Evolutionary conservation across 2,797 vertebrate genomes (phyloP), one percentile per base, ranked within the genome.

Genomic region (Anas bernieri): DNA sequence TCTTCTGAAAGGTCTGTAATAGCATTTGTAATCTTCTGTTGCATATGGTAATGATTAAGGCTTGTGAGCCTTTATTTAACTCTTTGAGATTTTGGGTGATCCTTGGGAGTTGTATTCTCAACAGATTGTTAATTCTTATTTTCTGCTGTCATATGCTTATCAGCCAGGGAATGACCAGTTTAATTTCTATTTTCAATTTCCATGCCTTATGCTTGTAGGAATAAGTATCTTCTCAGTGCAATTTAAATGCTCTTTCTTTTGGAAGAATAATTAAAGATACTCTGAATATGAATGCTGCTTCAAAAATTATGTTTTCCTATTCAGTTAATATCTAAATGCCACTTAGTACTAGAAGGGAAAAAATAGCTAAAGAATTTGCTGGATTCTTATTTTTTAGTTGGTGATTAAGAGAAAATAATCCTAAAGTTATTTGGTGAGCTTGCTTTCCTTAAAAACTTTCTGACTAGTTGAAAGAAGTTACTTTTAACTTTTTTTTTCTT

Each of bases 1-100:
- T 82, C 25, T 63, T 94, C n/a, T 81, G 74, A 48, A 85, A 90
- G 12, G 9, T 81, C 50, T 78, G 11, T 78, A 75, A n/a, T 73
- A 83, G 35, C 20, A 81, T 7, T 54, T 56, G 35, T 87, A 66
- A 90, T 88, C 58, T 81, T 30, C 73, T 93, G 35, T 90, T 11
- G 1, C 17, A 26, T 85, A 33, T 45, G 30, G 33, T 46, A 74
- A 59, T 78, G 37, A 55, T 62, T 62, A 83, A 2, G 20, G 25
- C 73, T 86, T 91, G 31, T 56, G 41, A 81, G 16, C 45, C 43
- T 80, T 83, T 82, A 41, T 88, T 92, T 90, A 72, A 87, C 54
- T 78, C 6, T 78, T 93, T 45, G 25, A 55, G 14, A 39, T 26
- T 43, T 21, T 26, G 41, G 25, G 12, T 41, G 56, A 54, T 84